phyloP scores from a whole-genome alignment of 2,113 vertebrate species.

The Menidia beryllina region DNA sequence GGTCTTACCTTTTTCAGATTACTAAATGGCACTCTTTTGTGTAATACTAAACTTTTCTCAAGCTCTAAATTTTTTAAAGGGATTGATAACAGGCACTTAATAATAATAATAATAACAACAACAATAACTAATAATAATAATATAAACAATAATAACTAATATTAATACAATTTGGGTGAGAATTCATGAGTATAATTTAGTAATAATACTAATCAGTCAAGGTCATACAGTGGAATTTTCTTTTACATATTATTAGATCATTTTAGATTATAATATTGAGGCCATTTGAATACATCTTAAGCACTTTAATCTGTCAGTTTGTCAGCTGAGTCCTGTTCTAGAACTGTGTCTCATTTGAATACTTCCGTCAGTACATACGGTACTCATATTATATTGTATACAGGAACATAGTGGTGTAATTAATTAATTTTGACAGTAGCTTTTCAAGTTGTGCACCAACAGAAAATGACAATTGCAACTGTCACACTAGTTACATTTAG shows the following conservation, averaged over 20 bases:
- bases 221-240: neutral
- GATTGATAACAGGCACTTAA: constrained; percentile 87
- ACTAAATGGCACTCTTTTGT: constrained; percentile 41
- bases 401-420: neutral
- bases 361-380: neutral
- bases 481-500: constrained; percentile 4
- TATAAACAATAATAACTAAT: constrained; percentile 65
- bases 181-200: constrained; percentile 59
- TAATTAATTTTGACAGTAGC: neutral
- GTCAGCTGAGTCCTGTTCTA: constrained; percentile 28
- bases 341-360: neutral
- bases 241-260: neutral
- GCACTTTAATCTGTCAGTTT: neutral
- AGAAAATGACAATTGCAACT: neutral
- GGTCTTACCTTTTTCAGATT: constrained; percentile 45
- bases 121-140: too few relatives aligned
- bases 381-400: too few relatives aligned
- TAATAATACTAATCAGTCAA: constrained; percentile 40
- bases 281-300: constrained; percentile 16
- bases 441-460: neutral
- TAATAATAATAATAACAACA: constrained; percentile 76
- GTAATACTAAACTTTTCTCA: constrained; percentile 51
- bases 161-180: constrained; percentile 42
- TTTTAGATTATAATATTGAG: neutral
- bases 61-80: constrained; percentile 82